phyloP scores from a whole-genome alignment of 53 echinoderm and acorn worm genomes.

The Echinometra lucunter region DNA sequence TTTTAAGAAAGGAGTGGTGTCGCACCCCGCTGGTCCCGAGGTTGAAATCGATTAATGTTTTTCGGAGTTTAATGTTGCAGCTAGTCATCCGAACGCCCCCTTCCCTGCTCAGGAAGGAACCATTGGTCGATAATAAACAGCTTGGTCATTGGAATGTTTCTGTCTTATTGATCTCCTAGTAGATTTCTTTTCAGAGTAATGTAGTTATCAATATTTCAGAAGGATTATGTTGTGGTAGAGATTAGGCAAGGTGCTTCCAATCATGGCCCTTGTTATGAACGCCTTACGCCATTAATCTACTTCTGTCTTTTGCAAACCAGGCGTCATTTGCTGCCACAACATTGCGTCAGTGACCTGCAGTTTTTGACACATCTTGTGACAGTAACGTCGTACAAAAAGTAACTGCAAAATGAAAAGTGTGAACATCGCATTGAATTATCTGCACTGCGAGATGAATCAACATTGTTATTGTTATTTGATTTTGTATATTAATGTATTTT shows the following conservation, averaged over 20 bases:
- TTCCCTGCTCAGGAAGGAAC: background rate
- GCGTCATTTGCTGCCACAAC: no score
- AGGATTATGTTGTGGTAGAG: background rate
- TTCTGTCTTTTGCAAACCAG: background rate
- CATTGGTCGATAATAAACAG: background rate
- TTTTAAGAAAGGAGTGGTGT: conserved; percentile 21
- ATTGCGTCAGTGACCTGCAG: no score
- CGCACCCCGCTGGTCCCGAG: conserved; percentile 13
- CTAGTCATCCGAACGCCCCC: conserved; percentile 9
- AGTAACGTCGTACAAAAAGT: no score
- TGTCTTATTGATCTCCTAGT: background rate
- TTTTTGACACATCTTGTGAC: no score
- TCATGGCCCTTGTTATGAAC: background rate
- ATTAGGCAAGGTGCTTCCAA: background rate
- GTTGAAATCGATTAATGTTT: background rate
- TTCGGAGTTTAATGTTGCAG: conserved; percentile 13
- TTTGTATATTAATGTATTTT: no score
- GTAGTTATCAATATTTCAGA: background rate
- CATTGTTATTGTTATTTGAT: no score
- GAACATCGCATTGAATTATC: no score
- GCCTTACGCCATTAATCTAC: background rate
- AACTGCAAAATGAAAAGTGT: background rate
- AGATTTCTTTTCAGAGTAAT: background rate
- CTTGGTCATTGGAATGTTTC: background rate
- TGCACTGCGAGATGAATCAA: no score